Evolutionary conservation across 2,888 invertebrate genomes (phyloP), one percentile per base, ranked within the genome.

Genomic region (Vesta saturnalis): DNA sequence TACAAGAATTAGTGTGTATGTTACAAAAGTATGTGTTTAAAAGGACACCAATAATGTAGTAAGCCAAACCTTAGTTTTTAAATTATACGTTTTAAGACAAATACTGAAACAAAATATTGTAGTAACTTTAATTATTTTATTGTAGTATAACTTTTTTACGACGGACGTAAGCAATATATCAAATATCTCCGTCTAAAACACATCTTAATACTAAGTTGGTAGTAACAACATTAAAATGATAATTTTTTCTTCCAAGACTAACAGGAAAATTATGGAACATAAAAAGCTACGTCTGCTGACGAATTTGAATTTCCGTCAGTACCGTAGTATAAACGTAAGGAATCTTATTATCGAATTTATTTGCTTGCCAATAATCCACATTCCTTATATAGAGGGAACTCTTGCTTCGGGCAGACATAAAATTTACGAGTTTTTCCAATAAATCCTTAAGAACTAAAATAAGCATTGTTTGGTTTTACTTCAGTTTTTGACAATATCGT

Each of bases 331-430:
- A 63, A 67, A 67, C 62, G 62, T 49, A 58, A 62, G 67, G 61
- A 67, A 67, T 67, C 67, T 67, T 67, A 67, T 67, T 67, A 67
- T 67, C 62, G 63, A 67, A 67, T 67, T 67, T 67, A 67, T 67
- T 67, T 67, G 67, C 67, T 67, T 55, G 67, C 67, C 67, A 67
- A 67, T 67, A 67, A 67, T 35, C 67, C 62, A 56, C 67, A 67
- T 67, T 67, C 59, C 62, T 62, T 67, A 67, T 67, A 63, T 39
- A n/a, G 58, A 52, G 46, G 58, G 54, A 67, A 67, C 66, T 63
- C 62, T 67, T 63, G 67, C 67, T 63, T 63, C 52, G 57, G 55
- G 67, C 67, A 67, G 59, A 63, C 47, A 63, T 67, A 67, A 67
- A 67, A 67, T 67, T 67, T 67, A 67, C 67, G 67, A 67, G 67